Percentiles rank a stretch among this genome's conserved stretches.
phyloP scores from a whole-genome alignment of 1,140 invertebrate genomes.

The Cheumatopsyche charites region DNA sequence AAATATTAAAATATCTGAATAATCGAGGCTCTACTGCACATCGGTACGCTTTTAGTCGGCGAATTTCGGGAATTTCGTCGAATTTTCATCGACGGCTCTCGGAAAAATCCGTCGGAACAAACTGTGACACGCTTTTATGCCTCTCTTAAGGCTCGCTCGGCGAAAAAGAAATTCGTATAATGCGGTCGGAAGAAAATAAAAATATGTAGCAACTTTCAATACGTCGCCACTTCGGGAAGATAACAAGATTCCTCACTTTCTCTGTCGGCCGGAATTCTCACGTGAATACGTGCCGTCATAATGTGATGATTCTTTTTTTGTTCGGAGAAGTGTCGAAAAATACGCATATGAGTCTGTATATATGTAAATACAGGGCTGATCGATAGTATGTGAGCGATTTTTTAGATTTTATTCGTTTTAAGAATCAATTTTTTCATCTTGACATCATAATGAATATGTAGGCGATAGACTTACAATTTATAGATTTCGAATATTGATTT shows the following conservation, averaged over 20 bases:
- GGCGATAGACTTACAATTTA: too few species aligned
- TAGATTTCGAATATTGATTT: too few species aligned
- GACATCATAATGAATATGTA: too few species aligned
- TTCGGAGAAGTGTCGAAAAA: background rate
- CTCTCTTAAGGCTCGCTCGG: conserved; percentile 33
- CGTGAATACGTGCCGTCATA: conserved; percentile 33
- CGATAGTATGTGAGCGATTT: background rate
- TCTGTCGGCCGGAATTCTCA: conserved; percentile 32
- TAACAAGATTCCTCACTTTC: conserved; percentile 46
- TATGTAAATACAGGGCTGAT: too few species aligned
- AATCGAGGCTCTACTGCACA: too few species aligned
- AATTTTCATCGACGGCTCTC: background rate
- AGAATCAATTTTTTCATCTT: background rate
- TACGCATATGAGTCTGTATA: too few species aligned
- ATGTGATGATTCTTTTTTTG: conserved; percentile 29
- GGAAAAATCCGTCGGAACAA: conserved; percentile 34
- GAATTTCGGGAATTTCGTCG: background rate
- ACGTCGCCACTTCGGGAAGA: conserved; percentile 44
- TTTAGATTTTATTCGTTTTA: background rate
- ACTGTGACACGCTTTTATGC: conserved; percentile 45
- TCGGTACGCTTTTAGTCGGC: too few species aligned
- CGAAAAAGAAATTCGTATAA: conserved; percentile 32
- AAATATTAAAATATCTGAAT: too few species aligned
- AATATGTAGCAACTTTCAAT: conserved; percentile 46
- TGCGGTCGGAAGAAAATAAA: conserved; percentile 34